phyloP scores from a whole-genome alignment of 2,797 vertebrate species.

The Clarias pachynema region DNA sequence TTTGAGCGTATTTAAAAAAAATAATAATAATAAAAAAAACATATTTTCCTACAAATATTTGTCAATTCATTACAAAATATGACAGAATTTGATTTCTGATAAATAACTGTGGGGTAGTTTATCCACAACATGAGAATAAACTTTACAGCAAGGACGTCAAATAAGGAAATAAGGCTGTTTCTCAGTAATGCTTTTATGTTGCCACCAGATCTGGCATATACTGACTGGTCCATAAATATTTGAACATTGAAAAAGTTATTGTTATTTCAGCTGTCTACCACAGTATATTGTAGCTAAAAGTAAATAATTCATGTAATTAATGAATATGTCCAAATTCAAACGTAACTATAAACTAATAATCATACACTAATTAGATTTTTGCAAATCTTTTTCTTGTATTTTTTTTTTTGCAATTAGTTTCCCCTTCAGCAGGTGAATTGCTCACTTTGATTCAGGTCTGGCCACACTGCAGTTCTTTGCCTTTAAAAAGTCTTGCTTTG shows the following conservation, averaged over 20 bases:
- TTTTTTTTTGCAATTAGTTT: neutral
- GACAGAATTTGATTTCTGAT: neutral
- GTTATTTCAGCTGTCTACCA: neutral
- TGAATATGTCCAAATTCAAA: too few relatives aligned
- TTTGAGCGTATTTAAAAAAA: neutral
- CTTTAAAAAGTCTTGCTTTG: neutral
- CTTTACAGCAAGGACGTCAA: neutral
- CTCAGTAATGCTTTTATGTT: neutral
- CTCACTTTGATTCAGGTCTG: neutral
- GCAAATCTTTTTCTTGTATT: neutral
- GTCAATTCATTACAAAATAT: neutral
- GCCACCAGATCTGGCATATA: too few relatives aligned
- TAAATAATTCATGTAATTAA: neutral
- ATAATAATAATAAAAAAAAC: neutral
- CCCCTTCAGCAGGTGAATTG: neutral
- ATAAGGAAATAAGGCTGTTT: neutral
- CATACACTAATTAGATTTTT: neutral
- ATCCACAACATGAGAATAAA: neutral
- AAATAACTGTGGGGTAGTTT: neutral
- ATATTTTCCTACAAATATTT: neutral
- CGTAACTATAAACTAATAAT: neutral
- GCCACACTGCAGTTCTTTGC: neutral
- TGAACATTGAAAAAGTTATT: neutral
- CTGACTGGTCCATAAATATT: neutral
- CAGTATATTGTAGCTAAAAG: neutral